A percentile compares a stretch with the other conserved stretches of the same genome.
These are phyloP conservation scores for Cotesia chilonis DNA, from an alignment of 1,140 invertebrate species.

Conservation along the genomic window DNA sequence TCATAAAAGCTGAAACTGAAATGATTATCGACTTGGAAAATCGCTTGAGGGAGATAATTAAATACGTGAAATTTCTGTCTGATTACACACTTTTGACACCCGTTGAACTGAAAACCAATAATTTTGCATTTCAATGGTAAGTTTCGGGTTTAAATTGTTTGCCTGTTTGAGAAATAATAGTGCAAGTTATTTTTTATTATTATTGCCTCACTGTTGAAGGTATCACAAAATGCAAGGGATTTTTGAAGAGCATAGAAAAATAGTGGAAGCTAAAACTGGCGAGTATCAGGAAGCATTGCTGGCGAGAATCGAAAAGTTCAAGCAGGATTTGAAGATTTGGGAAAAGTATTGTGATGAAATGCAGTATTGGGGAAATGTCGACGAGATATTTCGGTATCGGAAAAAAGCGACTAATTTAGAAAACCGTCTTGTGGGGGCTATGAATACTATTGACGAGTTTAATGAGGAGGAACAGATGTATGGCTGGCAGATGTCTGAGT, in stretches of 20 bases:
- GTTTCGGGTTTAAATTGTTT: slow-evolving; percentile 10
- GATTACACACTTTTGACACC: slow-evolving; percentile 82
- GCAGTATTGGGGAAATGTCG: slow-evolving; percentile 88
- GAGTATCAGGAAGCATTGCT: slow-evolving; percentile 88
- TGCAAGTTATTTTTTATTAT: too few species aligned
- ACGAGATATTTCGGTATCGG: slow-evolving; percentile 85
- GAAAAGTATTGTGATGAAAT: slow-evolving; percentile 86
- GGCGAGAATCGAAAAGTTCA: slow-evolving; percentile 75
- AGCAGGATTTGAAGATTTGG: slow-evolving; percentile 83
- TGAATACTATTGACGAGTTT: slow-evolving; percentile 86
- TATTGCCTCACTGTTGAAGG: slow-evolving; percentile 41
- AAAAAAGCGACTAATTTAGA: slow-evolving; percentile 81
- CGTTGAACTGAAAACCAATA: slow-evolving; percentile 87
- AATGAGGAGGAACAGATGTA: slow-evolving; percentile 93
- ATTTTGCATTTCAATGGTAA: slow-evolving; percentile 84
- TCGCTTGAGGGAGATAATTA: slow-evolving; percentile 73
- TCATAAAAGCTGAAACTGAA: slow-evolving; percentile 77
- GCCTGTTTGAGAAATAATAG: too few species aligned
- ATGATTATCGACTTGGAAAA: slow-evolving; percentile 79
- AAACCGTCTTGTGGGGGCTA: slow-evolving; percentile 71
- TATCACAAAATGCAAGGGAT: slow-evolving; percentile 80
- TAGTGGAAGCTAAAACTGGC: slow-evolving; percentile 81
- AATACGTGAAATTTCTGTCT: slow-evolving; percentile 78
- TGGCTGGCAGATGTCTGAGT: slow-evolving; percentile 88
- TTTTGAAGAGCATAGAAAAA: slow-evolving; percentile 82